A percentile compares a stretch with the other conserved stretches of the same genome.
These are phyloP conservation scores for Congeria kusceri DNA, from an alignment of 2,888 invertebrate species.

Conservation along the genomic window DNA sequence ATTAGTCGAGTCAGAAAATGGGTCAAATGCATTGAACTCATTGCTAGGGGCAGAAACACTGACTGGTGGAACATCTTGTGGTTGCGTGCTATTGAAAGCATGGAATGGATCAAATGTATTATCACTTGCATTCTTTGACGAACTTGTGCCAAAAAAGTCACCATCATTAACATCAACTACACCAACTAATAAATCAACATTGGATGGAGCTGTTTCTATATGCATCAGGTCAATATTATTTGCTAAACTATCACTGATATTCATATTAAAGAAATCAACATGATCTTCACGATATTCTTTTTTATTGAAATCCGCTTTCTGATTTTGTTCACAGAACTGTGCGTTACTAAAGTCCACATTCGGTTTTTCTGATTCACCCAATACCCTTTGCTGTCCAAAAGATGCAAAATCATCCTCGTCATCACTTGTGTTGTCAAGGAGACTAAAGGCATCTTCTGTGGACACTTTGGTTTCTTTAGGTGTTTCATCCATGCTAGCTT, in stretches of 20 bases:
- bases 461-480: slow-evolving; percentile 34
- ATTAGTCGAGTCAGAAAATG: slow-evolving; percentile 67
- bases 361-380: neutral
- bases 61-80: slow-evolving; percentile 49
- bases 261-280: slow-evolving; percentile 77
- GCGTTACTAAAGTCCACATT: slow-evolving; percentile 8
- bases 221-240: slow-evolving; percentile 71
- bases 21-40: slow-evolving; percentile 73
- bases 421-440: slow-evolving; percentile 71
- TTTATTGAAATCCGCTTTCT: neutral
- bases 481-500: slow-evolving; percentile 17
- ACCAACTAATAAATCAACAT: slow-evolving; percentile 77
- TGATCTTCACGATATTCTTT: slow-evolving; percentile 31
- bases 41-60: slow-evolving; percentile 43
- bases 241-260: slow-evolving; percentile 48
- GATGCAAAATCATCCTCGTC: slow-evolving; percentile 78
- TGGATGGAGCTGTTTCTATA: slow-evolving; percentile 70
- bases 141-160: slow-evolving; percentile 12
- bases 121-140: slow-evolving; percentile 31
- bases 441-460: slow-evolving; percentile 60
- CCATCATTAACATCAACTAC: slow-evolving; percentile 25
- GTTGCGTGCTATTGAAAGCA: slow-evolving; percentile 53
- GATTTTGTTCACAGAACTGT: slow-evolving; percentile 18
- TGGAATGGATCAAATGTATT: slow-evolving; percentile 82
- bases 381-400: slow-evolving; percentile 63